Conservation (phyloP, 1,140 invertebrate species). For the Anadara kagoshimensis region DNA sequence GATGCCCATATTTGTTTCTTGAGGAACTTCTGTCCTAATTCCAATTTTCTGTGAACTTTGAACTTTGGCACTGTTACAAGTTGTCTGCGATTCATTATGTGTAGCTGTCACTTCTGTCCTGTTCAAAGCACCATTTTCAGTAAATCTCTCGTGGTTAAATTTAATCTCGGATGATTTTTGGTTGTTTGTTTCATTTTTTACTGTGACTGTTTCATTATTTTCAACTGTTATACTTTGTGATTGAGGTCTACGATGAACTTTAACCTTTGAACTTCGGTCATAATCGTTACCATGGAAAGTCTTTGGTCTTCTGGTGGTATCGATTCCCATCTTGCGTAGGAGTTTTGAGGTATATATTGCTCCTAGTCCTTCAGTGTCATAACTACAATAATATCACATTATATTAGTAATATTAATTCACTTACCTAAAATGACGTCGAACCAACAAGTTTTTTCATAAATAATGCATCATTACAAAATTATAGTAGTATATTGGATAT, state of each 20-base stretch:
- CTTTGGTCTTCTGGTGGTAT: conserved; percentile 39
- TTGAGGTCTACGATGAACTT: conserved; percentile 2
- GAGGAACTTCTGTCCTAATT: not conserved
- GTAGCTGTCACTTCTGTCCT: conserved; percentile 29
- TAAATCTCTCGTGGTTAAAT: conserved; percentile 6
- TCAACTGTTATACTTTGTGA: conserved; percentile 11
- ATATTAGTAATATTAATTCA: too few relatives aligned
- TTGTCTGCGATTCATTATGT: conserved; percentile 6
- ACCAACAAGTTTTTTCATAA: too few relatives aligned
- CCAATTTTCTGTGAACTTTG: conserved; percentile 13
- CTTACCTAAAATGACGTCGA: too few relatives aligned
- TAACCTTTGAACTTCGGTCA: conserved; percentile 28
- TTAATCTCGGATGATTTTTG: conserved; percentile 15
- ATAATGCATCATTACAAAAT: too few relatives aligned
- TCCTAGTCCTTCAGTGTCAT: conserved; percentile 54
- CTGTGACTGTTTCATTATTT: not conserved
- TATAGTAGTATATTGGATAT: too few relatives aligned
- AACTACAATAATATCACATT: conserved; percentile 32
- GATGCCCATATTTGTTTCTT: conserved; percentile 10
- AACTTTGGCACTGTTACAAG: not conserved
- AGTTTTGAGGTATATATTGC: conserved; percentile 49
- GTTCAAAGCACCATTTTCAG: too few relatives aligned
- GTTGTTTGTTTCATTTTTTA: conserved; percentile 4
- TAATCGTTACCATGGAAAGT: conserved; percentile 27
- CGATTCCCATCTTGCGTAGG: conserved; percentile 48